Evolutionary conservation across 2,797 vertebrate species (phyloP).

Genomic region (Cuniculus paca): DNA sequence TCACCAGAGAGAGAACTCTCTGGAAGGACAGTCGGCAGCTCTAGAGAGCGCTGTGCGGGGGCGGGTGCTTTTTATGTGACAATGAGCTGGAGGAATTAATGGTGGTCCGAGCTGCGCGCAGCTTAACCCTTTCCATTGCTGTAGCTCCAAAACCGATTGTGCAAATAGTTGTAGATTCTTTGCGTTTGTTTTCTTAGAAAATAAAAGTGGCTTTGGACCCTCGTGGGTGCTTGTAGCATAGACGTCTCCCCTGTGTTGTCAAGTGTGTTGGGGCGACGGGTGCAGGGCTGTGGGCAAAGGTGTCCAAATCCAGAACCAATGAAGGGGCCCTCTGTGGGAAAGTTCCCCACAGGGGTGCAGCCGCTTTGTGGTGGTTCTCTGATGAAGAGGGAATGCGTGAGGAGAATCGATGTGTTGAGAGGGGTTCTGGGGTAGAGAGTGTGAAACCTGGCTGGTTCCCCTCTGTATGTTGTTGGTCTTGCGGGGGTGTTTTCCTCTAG

Average conservation of each 20-base stretch:
- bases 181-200: background rate
- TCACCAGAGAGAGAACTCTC: constrained; percentile 55
- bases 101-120: background rate
- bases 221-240: background rate
- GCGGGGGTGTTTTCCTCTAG: background rate
- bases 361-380: background rate
- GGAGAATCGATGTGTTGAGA: background rate
- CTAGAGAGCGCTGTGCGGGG: background rate
- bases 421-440: background rate
- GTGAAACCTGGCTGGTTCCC: background rate
- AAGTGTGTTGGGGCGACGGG: background rate
- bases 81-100: constrained; percentile 31
- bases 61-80: background rate
- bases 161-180: background rate
- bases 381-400: background rate
- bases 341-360: background rate
- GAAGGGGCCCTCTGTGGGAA: background rate
- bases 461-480: background rate
- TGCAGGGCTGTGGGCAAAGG: background rate
- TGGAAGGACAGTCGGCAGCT: constrained; percentile 69
- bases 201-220: background rate
- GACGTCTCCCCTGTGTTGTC: background rate
- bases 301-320: no score
- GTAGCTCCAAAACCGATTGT: background rate
- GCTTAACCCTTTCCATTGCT: constrained; percentile 53